phyloP scores from a whole-genome alignment of 2,113 vertebrate genomes.

The Halcyon malimbica region DNA sequence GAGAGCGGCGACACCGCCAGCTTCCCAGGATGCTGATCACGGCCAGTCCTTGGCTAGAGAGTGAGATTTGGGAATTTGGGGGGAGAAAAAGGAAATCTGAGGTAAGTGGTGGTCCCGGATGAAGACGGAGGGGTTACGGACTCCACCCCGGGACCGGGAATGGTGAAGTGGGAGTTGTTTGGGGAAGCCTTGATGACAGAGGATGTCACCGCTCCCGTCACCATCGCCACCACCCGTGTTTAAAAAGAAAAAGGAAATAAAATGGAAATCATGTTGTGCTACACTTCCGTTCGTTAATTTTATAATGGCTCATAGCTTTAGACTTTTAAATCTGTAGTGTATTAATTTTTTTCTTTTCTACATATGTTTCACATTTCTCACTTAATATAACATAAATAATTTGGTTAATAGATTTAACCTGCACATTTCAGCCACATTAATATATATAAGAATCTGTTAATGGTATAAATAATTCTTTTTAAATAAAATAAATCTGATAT shows the following conservation, averaged over 20 bases:
- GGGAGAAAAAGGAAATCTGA: background rate
- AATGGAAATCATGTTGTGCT: slow-evolving; percentile 70
- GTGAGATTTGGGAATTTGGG: background rate
- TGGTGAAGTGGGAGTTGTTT: background rate
- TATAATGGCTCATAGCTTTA: slow-evolving; percentile 81
- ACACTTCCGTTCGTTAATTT: slow-evolving; percentile 67
- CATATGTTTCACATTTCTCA: slow-evolving; percentile 82
- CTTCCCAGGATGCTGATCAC: background rate
- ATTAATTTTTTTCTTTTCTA: slow-evolving; percentile 71
- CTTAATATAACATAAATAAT: slow-evolving; percentile 87
- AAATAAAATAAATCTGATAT: slow-evolving; percentile 91
- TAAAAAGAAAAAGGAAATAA: background rate
- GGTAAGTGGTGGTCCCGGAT: background rate
- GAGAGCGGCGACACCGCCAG: background rate
- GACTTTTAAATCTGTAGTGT: slow-evolving; percentile 79
- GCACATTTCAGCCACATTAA: slow-evolving; percentile 84
- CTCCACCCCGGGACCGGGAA: background rate
- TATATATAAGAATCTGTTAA: slow-evolving; percentile 87
- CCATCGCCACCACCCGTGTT: slow-evolving; percentile 23
- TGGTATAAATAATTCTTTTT: slow-evolving; percentile 87
- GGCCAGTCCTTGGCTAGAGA: background rate
- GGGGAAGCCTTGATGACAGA: background rate
- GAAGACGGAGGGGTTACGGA: background rate
- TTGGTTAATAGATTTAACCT: slow-evolving; percentile 85
- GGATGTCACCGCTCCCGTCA: background rate